These are phyloP conservation scores for Cephus pulcher DNA, from an alignment of 2,888 invertebrate genomes.

Conservation along the genomic window DNA sequence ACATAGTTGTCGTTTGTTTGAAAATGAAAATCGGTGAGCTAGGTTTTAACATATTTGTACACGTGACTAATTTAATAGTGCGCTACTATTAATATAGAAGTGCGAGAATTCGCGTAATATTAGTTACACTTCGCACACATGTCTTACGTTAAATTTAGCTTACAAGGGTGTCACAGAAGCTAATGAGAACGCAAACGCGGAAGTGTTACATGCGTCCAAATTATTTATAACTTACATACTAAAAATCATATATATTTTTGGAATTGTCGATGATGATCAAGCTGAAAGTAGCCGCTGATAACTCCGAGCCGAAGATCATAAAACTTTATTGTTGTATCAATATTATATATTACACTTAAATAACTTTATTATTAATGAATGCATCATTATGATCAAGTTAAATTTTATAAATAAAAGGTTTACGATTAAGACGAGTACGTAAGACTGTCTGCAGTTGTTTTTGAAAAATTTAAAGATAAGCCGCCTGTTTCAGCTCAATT, in stretches of 20 bases:
- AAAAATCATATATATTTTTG: neutral
- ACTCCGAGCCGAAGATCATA: neutral
- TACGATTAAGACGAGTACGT: no score
- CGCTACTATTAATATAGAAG: neutral
- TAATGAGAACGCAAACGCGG: constrained; percentile 1
- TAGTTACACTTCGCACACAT: neutral
- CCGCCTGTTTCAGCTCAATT: no score
- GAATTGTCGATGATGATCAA: neutral
- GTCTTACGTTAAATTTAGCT: neutral
- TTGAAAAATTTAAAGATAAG: no score
- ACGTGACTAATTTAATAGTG: neutral
- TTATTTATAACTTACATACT: neutral
- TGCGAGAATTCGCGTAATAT: neutral
- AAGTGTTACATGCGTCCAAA: neutral
- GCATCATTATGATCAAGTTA: no score
- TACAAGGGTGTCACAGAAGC: neutral
- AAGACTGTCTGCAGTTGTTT: no score
- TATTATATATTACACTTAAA: neutral
- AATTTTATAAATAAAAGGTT: no score
- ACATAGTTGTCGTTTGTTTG: neutral
- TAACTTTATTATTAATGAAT: neutral
- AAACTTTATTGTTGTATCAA: neutral
- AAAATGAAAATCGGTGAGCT: neutral
- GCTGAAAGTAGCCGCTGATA: neutral
- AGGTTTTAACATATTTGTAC: neutral